Conservation (phyloP, 2,888 invertebrate species). For the Acholoe squamosa region DNA sequence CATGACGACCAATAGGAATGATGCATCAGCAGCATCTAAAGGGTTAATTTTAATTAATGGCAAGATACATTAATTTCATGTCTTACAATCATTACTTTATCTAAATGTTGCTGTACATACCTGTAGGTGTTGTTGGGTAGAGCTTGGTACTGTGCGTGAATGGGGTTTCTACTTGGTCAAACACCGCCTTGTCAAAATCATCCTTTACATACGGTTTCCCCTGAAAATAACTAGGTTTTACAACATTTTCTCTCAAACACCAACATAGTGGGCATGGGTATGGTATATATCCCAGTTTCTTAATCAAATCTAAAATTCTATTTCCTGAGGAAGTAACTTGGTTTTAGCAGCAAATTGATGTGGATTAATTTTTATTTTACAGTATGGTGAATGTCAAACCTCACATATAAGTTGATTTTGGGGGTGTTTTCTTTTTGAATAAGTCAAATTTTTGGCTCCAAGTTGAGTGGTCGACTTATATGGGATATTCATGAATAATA, state of each 20-base stretch:
- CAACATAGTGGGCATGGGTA: neutral
- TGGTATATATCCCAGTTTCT: neutral
- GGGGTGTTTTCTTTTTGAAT: too few species aligned
- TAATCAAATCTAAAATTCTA: neutral
- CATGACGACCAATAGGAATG: neutral
- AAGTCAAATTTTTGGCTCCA: too few species aligned
- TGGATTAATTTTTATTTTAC: too few species aligned
- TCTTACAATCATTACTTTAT: too few species aligned
- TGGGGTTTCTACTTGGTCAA: slow-evolving; percentile 86
- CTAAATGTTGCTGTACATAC: too few species aligned
- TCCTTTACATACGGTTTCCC: slow-evolving; percentile 86
- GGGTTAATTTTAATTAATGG: neutral
- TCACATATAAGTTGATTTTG: neutral
- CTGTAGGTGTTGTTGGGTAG: slow-evolving; percentile 65
- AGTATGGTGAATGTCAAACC: neutral
- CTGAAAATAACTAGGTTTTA: slow-evolving; percentile 70
- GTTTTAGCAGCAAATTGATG: neutral
- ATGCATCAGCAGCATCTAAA: neutral
- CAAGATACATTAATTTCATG: too few species aligned
- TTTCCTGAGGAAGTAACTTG: neutral
- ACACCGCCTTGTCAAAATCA: slow-evolving; percentile 86
- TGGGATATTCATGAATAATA: too few species aligned
- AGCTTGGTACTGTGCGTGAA: slow-evolving; percentile 65
- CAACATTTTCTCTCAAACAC: too few species aligned
- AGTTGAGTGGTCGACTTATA: too few species aligned